A percentile compares a stretch with the other conserved stretches of the same genome.
Conservation (phyloP, 2,888 invertebrate species). For the Pandemis corylana region DNA sequence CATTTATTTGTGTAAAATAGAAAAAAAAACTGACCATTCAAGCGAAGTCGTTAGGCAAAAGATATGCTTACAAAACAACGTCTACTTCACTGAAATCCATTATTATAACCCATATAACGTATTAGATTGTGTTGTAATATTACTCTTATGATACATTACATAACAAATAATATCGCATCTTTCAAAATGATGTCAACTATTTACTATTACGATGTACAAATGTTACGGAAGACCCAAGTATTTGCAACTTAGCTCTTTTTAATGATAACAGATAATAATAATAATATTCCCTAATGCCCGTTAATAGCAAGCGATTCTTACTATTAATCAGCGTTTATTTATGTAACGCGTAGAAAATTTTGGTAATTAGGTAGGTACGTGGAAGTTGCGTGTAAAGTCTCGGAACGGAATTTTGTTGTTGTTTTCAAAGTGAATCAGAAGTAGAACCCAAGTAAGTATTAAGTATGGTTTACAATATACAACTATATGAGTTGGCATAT, state of each 20-base stretch:
- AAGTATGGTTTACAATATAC: not conserved
- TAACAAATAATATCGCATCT: slow-evolving; percentile 32
- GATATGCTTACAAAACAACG: not conserved
- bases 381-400: not conserved
- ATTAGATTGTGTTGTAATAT: slow-evolving; percentile 24
- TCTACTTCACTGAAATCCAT: slow-evolving; percentile 9
- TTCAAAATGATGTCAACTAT: slow-evolving; percentile 33
- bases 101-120: slow-evolving; percentile 9
- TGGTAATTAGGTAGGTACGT: not conserved
- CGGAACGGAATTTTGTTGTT: not conserved
- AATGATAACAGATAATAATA: not conserved
- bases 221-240: not conserved
- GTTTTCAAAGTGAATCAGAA: not conserved
- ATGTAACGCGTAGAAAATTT: not conserved
- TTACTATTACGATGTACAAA: slow-evolving; percentile 2
- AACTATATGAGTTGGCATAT: not conserved
- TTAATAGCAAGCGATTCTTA: not conserved
- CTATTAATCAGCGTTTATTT: not conserved
- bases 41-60: not conserved
- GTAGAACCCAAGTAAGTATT: not conserved
- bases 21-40: too few species aligned
- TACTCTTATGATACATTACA: slow-evolving; percentile 26
- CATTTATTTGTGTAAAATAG: too few species aligned
- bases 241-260: not conserved
- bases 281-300: not conserved